These are phyloP conservation scores for Brenthis hecate DNA, from an alignment of 2,888 invertebrate species.

Conservation along the genomic window DNA sequence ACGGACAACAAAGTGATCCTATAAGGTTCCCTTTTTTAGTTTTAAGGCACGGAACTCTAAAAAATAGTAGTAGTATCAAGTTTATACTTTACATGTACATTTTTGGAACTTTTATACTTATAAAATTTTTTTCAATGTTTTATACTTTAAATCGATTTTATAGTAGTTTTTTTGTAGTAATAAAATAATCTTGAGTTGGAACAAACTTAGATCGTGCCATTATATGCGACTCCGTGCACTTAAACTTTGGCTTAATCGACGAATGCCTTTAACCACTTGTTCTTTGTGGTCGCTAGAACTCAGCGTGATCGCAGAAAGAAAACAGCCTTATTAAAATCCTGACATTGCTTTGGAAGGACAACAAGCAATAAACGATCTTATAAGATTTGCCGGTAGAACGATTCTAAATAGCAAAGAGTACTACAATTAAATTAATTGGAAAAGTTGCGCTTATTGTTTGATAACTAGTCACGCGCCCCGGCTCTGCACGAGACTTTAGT, in stretches of 20 bases:
- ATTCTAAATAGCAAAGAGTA: conserved; percentile 15
- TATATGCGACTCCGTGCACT: too few species aligned
- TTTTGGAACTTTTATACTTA: too few species aligned
- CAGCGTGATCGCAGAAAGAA: conserved; percentile 35
- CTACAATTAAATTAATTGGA: conserved; percentile 20
- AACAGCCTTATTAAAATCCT: conserved; percentile 35
- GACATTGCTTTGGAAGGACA: conserved; percentile 20
- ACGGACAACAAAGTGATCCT: too few species aligned
- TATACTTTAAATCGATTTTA: too few species aligned
- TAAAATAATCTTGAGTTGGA: too few species aligned
- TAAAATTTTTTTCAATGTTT: too few species aligned
- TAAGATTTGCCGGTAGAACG: conserved; percentile 13
- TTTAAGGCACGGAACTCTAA: too few species aligned
- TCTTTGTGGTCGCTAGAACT: conserved; percentile 21
- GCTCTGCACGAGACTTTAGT: background rate
- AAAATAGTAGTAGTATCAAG: too few species aligned
- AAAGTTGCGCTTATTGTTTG: conserved; percentile 15
- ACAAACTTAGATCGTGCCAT: too few species aligned
- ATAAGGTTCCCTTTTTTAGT: too few species aligned
- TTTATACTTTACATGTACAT: too few species aligned
- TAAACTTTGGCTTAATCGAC: conserved; percentile 1
- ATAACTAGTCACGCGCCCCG: background rate
- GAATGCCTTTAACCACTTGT: conserved; percentile 19
- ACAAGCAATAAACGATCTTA: conserved; percentile 19
- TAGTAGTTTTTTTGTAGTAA: too few species aligned